Evolutionary conservation across 2,113 vertebrate species (phyloP), one percentile per base, ranked within the genome.

Genomic region (Anthoscopus minutus): DNA sequence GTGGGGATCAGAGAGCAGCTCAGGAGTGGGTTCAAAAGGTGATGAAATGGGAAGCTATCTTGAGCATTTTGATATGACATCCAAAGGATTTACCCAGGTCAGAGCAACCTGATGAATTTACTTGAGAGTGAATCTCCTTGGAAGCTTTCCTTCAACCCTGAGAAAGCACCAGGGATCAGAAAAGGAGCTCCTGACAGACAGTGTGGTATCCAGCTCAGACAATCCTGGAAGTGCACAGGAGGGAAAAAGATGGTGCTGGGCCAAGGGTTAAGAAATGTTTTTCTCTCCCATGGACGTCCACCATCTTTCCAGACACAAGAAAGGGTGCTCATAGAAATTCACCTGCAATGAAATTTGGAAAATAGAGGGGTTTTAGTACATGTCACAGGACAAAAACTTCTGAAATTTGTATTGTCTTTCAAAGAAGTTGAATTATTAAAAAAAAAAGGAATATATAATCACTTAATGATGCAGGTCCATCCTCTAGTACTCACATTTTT

Each of bases 91-190:
- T 94, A 76, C 73, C 48, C 53, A 35, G 71, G 65, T 81, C 72
- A 93, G 51, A 92, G 71, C 71, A 93, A 88, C 86, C 64, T 56
- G 67, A 56, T 48, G 80, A 30, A 90, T 83, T 76, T 82, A 67
- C 93, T 94, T 88, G 82, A 70, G 95, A 96, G 88, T 15, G 71
- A 94, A 71, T 66, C 51, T 83, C 25, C 40, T 71, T 76, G 93
- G 94, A 95, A 86, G 76, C 15, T 86, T 88, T 89, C 56, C 85
- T 80, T 88, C 81, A 77, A 77, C 54, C 54, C 19, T 40, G 37
- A 74, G 67, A 60, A 90, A 84, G 86, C 71, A 70, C 0, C 0
- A 50, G 47, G 58, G 76, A 92, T 88, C 67, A 83, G 76, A 62
- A 83, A 58, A 78, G 79, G 50, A 45, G 42, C 18, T 90, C 48